phyloP scores from a whole-genome alignment of 2,888 invertebrate genomes.

The Mythimna vitellina region DNA sequence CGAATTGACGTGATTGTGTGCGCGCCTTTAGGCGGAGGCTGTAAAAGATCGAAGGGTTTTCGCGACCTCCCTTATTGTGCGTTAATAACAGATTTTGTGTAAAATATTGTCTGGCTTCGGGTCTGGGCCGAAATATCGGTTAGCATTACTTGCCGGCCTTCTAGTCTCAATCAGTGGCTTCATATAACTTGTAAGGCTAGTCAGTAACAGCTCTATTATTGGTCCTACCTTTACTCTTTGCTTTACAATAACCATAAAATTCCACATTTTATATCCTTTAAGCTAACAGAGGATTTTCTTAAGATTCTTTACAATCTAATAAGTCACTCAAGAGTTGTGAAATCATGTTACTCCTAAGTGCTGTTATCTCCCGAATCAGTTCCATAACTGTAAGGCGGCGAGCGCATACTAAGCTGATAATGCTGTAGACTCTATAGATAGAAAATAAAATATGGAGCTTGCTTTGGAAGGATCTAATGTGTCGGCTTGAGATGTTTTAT shows the following conservation, averaged over 20 bases:
- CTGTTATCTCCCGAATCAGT: constrained; percentile 16
- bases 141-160: neutral
- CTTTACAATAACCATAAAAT: neutral
- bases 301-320: constrained; percentile 27
- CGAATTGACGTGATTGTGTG: constrained; percentile 26
- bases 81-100: neutral
- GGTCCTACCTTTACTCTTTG: neutral
- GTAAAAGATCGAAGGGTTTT: constrained; percentile 5
- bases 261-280: neutral
- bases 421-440: constrained; percentile 4
- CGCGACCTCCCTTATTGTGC: neutral
- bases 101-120: neutral
- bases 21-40: neutral
- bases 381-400: constrained; percentile 29
- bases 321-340: constrained; percentile 17
- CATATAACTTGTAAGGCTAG: neutral
- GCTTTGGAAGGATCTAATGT: neutral
- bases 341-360: constrained; percentile 21
- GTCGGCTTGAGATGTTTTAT: neutral
- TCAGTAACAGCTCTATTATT: too few relatives aligned
- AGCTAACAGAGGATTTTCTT: constrained; percentile 9
- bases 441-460: neutral
- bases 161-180: neutral
- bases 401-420: constrained; percentile 15
- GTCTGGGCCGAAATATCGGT: neutral